These are phyloP conservation scores for Camponotus pennsylvanicus DNA, from an alignment of 1,140 invertebrate genomes.

Conservation along the genomic window DNA sequence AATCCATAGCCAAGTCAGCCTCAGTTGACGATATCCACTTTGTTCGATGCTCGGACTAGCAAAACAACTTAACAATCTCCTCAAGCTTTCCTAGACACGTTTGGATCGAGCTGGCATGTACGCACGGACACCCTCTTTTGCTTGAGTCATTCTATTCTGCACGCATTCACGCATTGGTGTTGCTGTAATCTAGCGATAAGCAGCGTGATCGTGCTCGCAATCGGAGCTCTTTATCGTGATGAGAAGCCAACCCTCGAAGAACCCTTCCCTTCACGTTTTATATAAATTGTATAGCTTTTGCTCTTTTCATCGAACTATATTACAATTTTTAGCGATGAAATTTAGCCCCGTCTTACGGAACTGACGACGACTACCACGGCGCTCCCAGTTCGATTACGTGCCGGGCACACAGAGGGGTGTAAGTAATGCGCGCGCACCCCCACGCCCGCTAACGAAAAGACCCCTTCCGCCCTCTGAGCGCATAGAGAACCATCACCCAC, in stretches of 20 bases:
- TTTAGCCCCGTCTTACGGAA: conserved; percentile 66
- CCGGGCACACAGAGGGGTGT: conserved; percentile 75
- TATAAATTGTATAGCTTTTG: not conserved
- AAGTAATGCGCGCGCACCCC: conserved; percentile 81
- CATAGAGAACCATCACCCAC: conserved; percentile 36
- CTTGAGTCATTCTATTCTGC: conserved; percentile 49
- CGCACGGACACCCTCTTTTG: not conserved
- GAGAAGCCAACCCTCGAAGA: not conserved
- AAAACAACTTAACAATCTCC: not conserved
- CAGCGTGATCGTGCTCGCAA: conserved; percentile 6
- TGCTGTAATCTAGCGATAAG: conserved; percentile 11
- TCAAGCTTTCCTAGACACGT: too few species aligned
- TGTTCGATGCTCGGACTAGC: not conserved
- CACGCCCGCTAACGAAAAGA: conserved; percentile 65
- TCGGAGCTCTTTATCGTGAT: not conserved
- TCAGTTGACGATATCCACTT: not conserved
- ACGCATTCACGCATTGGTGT: conserved; percentile 59
- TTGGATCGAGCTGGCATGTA: not conserved
- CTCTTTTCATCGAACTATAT: not conserved
- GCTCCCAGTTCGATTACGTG: conserved; percentile 86
- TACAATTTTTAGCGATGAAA: conserved; percentile 47
- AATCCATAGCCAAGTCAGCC: not conserved
- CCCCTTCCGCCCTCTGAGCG: conserved; percentile 32
- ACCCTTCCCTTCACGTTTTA: not conserved
- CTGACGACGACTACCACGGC: conserved; percentile 77